Evolutionary conservation across 2,888 invertebrate genomes (phyloP), one percentile per base, ranked within the genome.

Genomic region (Candidula unifasciata): DNA sequence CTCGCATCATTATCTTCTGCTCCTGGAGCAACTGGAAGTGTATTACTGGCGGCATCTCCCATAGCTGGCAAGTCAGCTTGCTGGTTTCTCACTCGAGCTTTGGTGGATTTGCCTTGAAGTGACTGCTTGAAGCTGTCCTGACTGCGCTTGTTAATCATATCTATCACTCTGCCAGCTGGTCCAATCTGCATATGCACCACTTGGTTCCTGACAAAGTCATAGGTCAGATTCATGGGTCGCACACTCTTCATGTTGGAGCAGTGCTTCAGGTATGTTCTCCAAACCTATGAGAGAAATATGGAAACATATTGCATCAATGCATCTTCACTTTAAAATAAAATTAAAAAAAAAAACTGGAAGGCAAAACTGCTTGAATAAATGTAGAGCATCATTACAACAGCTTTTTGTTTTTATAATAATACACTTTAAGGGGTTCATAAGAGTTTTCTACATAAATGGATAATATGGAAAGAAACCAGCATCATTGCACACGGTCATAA

Each of bases 241-340:
- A 93, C 87, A 82, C 91, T 91, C 21, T 89, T 89, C 90, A 92
- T 90, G 82, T 92, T 91, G 85, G 90, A 88, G 85, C 93, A 93
- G 83, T 93, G 91, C 69, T 91, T 91, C 33, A 92, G 86, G 85
- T 90, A 92, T 3, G 88, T 89, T 57, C 89, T 87, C 92, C 92
- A 92, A 5, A 91, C 88, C 83, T 79, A 33, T n/a, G n/a, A 66
- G n/a, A 82, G 33, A 57, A 27, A 68, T 78, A n/a, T 13, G 13
- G 8, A 78, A 78, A 30, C 24, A 35, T 44, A 44, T 44, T 10
- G 44, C 44, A 44, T 6, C 44, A 44, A 44, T 44, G 13, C 2
- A 44, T n/a, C n/a, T n/a, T n/a, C n/a, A n/a, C n/a, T n/a, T n/a
- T n/a, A n/a, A n/a, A n/a, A n/a, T n/a, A n/a, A n/a, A n/a, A n/a